phyloP scores from a whole-genome alignment of 2,797 vertebrate genomes.

The Brachyalestes nurse region DNA sequence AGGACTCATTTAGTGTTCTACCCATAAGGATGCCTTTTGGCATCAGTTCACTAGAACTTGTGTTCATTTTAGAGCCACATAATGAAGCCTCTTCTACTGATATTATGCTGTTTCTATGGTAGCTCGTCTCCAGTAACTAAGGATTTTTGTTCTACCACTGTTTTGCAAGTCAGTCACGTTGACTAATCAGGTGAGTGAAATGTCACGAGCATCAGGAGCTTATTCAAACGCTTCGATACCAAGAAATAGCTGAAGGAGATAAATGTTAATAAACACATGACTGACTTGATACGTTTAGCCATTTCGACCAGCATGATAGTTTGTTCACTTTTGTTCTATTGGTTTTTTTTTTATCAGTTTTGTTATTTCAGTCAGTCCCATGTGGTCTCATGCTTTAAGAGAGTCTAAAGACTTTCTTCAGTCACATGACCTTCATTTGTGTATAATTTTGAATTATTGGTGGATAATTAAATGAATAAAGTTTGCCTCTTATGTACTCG shows the following conservation, averaged over 20 bases:
- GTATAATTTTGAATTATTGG: not conserved
- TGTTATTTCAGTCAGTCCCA: constrained; percentile 5
- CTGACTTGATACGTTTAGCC: not conserved
- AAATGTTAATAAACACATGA: not conserved
- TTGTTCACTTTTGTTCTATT: constrained; percentile 13
- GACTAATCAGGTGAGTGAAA: not conserved
- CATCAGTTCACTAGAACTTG: not conserved
- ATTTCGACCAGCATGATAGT: not conserved
- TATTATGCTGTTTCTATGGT: not conserved
- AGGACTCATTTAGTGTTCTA: not conserved
- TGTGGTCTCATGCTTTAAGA: constrained; percentile 32
- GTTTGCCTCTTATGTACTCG: not conserved
- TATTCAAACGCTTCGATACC: not conserved
- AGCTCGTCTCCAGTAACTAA: not conserved
- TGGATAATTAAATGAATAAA: not conserved
- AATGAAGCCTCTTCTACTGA: not conserved
- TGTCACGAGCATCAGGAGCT: not conserved
- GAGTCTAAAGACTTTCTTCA: not conserved
- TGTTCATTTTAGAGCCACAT: not conserved
- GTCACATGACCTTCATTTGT: not conserved
- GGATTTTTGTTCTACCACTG: not conserved
- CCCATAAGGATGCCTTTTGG: not conserved
- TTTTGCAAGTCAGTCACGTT: not conserved
- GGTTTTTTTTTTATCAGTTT: not conserved
- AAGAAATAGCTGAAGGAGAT: not conserved